Evolutionary conservation across 1,140 invertebrate species (phyloP).

Genomic region (Nephila pilipes): DNA sequence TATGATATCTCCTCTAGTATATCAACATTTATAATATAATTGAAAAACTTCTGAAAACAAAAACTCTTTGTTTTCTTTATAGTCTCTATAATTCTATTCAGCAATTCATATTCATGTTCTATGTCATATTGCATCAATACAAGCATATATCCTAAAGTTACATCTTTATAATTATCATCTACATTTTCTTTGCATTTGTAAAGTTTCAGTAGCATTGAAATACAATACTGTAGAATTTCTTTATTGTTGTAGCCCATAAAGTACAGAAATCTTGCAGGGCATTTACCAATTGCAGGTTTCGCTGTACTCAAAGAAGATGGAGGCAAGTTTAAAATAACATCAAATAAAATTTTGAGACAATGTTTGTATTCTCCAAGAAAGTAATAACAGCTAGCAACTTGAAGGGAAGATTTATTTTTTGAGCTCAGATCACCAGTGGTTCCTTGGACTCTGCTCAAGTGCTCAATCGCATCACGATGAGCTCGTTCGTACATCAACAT

Average conservation of each 20-base stretch:
- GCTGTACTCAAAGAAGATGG: background rate
- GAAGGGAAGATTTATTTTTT: slow-evolving; percentile 79
- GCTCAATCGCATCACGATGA: slow-evolving; percentile 78
- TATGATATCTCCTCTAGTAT: slow-evolving; percentile 94
- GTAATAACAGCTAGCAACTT: slow-evolving; percentile 81
- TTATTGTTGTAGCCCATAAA: slow-evolving; percentile 79
- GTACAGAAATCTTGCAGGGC: slow-evolving; percentile 46
- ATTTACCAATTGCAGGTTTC: slow-evolving; percentile 18
- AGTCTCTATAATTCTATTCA: slow-evolving; percentile 87
- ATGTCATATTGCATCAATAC: slow-evolving; percentile 93
- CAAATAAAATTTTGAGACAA: slow-evolving; percentile 58
- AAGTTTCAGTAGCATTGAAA: slow-evolving; percentile 80
- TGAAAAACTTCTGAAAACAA: slow-evolving; percentile 89
- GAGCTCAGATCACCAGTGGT: slow-evolving; percentile 32
- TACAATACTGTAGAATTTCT: slow-evolving; percentile 81
- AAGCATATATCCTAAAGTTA: slow-evolving; percentile 91
- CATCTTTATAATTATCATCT: slow-evolving; percentile 83
- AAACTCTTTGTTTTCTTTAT: slow-evolving; percentile 90
- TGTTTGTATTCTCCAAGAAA: slow-evolving; percentile 79
- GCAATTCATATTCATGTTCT: slow-evolving; percentile 88
- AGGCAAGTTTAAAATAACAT: slow-evolving; percentile 69
- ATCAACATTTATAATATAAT: slow-evolving; percentile 91
- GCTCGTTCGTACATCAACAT: slow-evolving; percentile 80
- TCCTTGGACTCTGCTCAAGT: slow-evolving; percentile 48
- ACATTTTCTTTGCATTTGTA: slow-evolving; percentile 79